phyloP scores from a whole-genome alignment of 2,888 invertebrate species.

The Yponomeuta cagnagella region DNA sequence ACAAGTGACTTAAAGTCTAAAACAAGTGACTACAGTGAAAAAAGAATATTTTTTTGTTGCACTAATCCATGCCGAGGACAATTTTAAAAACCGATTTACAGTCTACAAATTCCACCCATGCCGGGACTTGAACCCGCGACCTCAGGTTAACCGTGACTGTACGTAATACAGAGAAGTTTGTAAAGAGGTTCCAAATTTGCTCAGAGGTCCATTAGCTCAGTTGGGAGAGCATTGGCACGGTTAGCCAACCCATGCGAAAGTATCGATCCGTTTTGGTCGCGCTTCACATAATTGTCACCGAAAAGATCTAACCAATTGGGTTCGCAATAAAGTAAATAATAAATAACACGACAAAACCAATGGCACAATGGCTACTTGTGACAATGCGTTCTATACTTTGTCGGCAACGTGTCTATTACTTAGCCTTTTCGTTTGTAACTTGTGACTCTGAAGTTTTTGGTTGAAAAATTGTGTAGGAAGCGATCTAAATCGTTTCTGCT shows the following conservation, averaged over 20 bases:
- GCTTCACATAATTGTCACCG: slow-evolving; percentile 19
- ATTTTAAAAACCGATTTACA: no score
- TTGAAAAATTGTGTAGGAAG: neutral
- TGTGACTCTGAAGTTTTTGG: neutral
- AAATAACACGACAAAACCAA: slow-evolving; percentile 21
- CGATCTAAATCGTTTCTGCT: neutral
- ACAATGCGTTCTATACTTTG: slow-evolving; percentile 20
- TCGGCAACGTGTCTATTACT: slow-evolving; percentile 20
- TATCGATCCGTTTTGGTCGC: slow-evolving; percentile 14
- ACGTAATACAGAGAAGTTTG: no score
- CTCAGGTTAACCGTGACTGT: no score
- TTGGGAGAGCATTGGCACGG: no score
- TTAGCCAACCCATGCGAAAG: neutral
- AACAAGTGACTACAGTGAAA: no score
- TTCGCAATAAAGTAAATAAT: slow-evolving; percentile 30
- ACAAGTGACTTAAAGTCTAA: no score
- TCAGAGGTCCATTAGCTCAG: no score
- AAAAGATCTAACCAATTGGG: slow-evolving; percentile 23
- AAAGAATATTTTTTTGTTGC: no score
- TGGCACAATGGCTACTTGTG: slow-evolving; percentile 16
- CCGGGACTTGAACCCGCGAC: no score
- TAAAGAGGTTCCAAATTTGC: no score
- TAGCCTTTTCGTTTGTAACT: slow-evolving; percentile 6
- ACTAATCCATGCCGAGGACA: no score
- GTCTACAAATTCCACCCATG: no score